A percentile compares a stretch with the other conserved stretches of the same genome.
Conservation (phyloP, 1,140 invertebrate species). For the Mycetomoellerius zeteki region DNA sequence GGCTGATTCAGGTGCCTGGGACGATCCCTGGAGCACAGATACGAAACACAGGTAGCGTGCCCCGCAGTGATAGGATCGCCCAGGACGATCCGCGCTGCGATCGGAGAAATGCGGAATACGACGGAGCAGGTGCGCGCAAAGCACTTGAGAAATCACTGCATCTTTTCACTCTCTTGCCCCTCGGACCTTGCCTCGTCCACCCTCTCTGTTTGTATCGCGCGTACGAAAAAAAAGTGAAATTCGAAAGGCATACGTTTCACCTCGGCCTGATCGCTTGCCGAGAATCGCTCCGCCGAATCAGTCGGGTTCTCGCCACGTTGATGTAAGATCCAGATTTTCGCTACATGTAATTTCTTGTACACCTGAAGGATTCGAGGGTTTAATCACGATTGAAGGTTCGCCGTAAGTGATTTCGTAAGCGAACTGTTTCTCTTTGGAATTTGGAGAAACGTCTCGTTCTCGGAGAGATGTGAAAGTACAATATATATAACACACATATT, state of each 20-base stretch:
- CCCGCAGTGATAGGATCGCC: constrained; percentile 58
- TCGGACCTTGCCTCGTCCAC: not conserved
- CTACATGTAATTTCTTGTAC: constrained; percentile 45
- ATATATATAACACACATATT: not conserved
- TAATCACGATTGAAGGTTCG: not conserved
- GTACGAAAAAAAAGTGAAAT: constrained; percentile 27
- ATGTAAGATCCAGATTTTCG: constrained; percentile 61
- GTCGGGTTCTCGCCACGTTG: not conserved
- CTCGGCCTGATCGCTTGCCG: not conserved
- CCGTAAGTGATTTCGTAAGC: constrained; percentile 32
- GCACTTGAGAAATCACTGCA: constrained; percentile 76
- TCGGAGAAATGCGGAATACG: constrained; percentile 66
- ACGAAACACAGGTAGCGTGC: constrained; percentile 64
- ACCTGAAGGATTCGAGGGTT: constrained; percentile 2
- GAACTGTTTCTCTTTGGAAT: not conserved
- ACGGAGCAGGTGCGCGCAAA: constrained; percentile 67
- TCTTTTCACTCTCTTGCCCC: not conserved
- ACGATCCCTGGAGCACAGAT: constrained; percentile 23
- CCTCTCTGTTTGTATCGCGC: not conserved
- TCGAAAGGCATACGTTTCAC: constrained; percentile 59
- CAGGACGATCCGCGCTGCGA: constrained; percentile 54
- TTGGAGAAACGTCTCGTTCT: constrained; percentile 26
- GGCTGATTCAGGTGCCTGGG: constrained; percentile 59
- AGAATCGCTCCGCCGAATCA: not conserved
- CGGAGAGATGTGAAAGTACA: not conserved